Evolutionary conservation across 2,113 vertebrate species (phyloP).

Genomic region (Ceyx cyanopectus): DNA sequence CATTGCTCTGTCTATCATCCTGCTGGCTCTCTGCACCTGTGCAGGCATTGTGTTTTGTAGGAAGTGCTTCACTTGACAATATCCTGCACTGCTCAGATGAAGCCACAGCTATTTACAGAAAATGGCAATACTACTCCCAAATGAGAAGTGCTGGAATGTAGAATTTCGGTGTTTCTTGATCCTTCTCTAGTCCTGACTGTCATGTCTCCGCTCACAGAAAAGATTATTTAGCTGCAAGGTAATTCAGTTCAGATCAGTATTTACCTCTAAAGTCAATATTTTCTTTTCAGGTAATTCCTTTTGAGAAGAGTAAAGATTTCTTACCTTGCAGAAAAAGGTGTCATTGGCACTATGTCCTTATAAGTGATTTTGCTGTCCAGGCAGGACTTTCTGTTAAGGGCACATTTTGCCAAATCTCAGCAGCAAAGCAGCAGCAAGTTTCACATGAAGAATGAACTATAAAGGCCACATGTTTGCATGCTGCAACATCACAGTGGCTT

Average conservation of each 20-base stretch:
- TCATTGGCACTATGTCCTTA: neutral
- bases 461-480: neutral
- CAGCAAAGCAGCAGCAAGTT: neutral
- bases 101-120: conserved; percentile 44
- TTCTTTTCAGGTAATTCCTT: neutral
- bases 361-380: neutral
- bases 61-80: conserved; percentile 55
- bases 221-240: neutral
- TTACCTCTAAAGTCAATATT: neutral
- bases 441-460: neutral
- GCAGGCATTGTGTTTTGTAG: conserved; percentile 57
- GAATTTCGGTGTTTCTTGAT: neutral
- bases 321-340: neutral
- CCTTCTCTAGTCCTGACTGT: neutral
- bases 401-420: neutral
- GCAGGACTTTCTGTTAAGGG: neutral
- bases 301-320: neutral
- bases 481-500: neutral
- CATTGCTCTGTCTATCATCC: conserved; percentile 22
- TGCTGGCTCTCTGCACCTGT: conserved; percentile 55
- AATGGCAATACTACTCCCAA: neutral
- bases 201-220: neutral
- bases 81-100: conserved; percentile 46
- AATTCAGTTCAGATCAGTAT: neutral
- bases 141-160: neutral